phyloP scores from a whole-genome alignment of 2,888 invertebrate species.

The Drosophila prostipennis region DNA sequence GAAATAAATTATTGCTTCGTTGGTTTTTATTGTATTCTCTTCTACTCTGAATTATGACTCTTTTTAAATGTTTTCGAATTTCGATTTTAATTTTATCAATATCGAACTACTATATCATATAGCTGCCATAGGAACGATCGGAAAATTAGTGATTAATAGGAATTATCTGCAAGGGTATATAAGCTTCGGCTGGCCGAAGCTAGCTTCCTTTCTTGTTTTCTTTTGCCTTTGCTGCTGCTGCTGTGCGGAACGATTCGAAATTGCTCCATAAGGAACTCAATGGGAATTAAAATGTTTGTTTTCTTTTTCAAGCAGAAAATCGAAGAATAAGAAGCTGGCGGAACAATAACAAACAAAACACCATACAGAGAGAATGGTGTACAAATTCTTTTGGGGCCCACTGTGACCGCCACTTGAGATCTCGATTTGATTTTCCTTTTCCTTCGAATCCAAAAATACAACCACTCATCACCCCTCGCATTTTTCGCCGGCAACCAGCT shows the following conservation, averaged over 20 bases:
- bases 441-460: constrained; percentile 25
- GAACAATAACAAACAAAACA: constrained; percentile 40
- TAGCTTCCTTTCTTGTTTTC: too few species aligned
- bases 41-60: too few species aligned
- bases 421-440: constrained; percentile 13
- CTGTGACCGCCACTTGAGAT: constrained; percentile 64
- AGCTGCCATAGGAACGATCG: too few species aligned
- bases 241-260: constrained; percentile 28
- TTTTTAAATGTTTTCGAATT: too few species aligned
- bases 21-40: too few species aligned
- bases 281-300: constrained; percentile 77
- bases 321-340: constrained; percentile 23
- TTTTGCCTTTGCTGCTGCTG: constrained; percentile 9
- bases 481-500: constrained; percentile 35
- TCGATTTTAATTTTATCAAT: too few species aligned
- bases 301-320: constrained; percentile 24
- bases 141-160: too few species aligned
- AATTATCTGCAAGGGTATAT: too few species aligned
- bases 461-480: constrained; percentile 36
- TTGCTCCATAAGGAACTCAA: constrained; percentile 66
- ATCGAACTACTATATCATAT: too few species aligned
- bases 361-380: background rate
- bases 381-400: constrained; percentile 24
- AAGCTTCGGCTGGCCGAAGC: too few species aligned
- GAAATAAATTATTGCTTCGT: too few species aligned